Evolutionary conservation across 1,140 invertebrate species (phyloP).

Genomic region (Sipha flava): DNA sequence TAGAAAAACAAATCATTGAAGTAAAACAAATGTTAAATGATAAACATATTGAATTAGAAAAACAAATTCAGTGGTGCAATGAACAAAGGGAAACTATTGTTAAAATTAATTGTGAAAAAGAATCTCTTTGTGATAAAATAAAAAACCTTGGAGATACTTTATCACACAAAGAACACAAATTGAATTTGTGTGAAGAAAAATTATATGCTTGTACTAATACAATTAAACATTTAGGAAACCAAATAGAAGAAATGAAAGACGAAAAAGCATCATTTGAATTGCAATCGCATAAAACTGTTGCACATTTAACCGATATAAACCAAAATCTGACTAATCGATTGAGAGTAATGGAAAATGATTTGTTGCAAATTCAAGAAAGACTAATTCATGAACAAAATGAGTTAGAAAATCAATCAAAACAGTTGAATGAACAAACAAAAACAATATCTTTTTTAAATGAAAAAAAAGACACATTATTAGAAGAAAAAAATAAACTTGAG

Average conservation of each 20-base stretch:
- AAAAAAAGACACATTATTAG: background rate
- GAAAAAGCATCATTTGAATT: background rate
- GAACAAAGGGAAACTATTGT: background rate
- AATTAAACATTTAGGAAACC: background rate
- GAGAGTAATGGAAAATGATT: background rate
- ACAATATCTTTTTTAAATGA: background rate
- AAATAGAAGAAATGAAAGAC: background rate
- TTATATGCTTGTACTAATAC: conserved; percentile 2
- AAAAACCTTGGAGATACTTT: background rate
- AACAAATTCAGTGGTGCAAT: background rate
- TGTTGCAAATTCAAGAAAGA: background rate
- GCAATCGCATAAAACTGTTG: background rate
- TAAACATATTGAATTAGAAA: background rate
- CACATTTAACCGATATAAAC: background rate
- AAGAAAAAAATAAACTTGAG: background rate
- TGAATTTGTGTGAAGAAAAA: conserved; percentile 17
- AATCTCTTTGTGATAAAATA: background rate
- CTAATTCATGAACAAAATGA: background rate
- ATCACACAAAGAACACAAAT: conserved; percentile 1
- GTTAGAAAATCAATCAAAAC: background rate
- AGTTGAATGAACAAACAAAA: background rate
- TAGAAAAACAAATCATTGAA: background rate
- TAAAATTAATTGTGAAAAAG: background rate
- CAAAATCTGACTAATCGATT: background rate
- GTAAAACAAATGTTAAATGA: background rate